phyloP scores from a whole-genome alignment of 2,888 invertebrate species.

The Protodeltote pygarga region DNA sequence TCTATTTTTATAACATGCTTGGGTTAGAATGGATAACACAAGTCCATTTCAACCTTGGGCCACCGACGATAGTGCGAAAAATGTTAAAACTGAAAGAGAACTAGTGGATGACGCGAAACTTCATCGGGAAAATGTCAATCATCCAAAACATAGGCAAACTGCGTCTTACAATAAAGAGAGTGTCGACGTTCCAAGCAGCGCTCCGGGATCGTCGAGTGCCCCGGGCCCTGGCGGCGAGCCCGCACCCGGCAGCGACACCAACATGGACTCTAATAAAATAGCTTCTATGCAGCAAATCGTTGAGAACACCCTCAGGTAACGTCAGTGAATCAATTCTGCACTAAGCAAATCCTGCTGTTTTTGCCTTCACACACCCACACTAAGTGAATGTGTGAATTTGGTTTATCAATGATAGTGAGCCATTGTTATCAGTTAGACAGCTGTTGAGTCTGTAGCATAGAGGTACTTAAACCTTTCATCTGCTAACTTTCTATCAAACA shows the following conservation, averaged over 20 bases:
- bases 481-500: constrained; percentile 7
- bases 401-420: constrained; percentile 25
- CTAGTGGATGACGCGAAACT: constrained; percentile 86
- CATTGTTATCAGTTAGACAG: constrained; percentile 47
- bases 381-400: constrained; percentile 14
- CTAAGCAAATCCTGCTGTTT: constrained; percentile 10
- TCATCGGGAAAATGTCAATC: constrained; percentile 87
- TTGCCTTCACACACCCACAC: constrained; percentile 17
- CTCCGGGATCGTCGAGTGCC: constrained; percentile 76
- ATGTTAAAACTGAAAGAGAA: constrained; percentile 82
- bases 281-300: constrained; percentile 88
- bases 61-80: constrained; percentile 80
- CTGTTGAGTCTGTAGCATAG: constrained; percentile 35
- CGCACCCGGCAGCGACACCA: constrained; percentile 67
- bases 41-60: constrained; percentile 86
- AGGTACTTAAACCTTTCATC: constrained; percentile 10
- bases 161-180: constrained; percentile 86
- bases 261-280: constrained; percentile 82
- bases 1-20: constrained; percentile 64
- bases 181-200: constrained; percentile 72
- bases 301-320: constrained; percentile 89
- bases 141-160: constrained; percentile 87
- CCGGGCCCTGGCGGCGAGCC: constrained; percentile 65
- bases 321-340: constrained; percentile 33
- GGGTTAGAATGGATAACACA: constrained; percentile 83